Evolutionary conservation across 2,113 vertebrate species (phyloP), one percentile per base, ranked within the genome.

Genomic region (Podiceps cristatus): DNA sequence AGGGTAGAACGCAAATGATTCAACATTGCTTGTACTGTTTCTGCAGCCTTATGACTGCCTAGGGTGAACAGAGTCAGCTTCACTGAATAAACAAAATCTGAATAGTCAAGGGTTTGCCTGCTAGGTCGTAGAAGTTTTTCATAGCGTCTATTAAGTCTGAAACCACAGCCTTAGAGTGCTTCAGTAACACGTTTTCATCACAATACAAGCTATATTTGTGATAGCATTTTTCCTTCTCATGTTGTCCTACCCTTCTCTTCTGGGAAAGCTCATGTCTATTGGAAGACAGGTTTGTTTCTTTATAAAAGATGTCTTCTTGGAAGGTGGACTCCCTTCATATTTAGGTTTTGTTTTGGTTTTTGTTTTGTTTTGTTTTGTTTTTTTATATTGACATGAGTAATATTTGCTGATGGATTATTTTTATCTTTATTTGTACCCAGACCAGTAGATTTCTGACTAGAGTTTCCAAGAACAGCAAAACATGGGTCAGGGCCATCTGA

Each of bases 181-280:
- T 96, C 47, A 98, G 45, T 22, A 96, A 74, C 2, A 97, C 73
- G 29, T 77, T 97, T 97, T 98, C 18, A 98, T 82, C 20, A 95
- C 68, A 35, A 96, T 74, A 24, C 82, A 95, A 80, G 80, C 81
- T 3, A 90, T 85, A 62, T 95, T 76, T 90, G 40, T 76, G 58
- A 63, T 52, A 19, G 45, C 53, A 52, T 55, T 76, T 90, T 93
- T 50, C 47, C 24, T 82, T 79, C 19, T 97, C 76, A 10, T 49
- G 63, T 18, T 72, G 33, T 29, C 79, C 29, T 63, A 47, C 18
- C 18, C 42, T 73, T 44, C 73, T 75, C 3, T 92, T 93, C n/a
- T 58, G 55, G 52, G 27, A 85, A 85, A 81, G 33, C 9, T 96
- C 18, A 24, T 93, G 96, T 20, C 63, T 88, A 6, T 87, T 93